These are phyloP conservation scores for Toxostoma redivivum DNA, from an alignment of 2,113 vertebrate species.

Conservation along the genomic window DNA sequence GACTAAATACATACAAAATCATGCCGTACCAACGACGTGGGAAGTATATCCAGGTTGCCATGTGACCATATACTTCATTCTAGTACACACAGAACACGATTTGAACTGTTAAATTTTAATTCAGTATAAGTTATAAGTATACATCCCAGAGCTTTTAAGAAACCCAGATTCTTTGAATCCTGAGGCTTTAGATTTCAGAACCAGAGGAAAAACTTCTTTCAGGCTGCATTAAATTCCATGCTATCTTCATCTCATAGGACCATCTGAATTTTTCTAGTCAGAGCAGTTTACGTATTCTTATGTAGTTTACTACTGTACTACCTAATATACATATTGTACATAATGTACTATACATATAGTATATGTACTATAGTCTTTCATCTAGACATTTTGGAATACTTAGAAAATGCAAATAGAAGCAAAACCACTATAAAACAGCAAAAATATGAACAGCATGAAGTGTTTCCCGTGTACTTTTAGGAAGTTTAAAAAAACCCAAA, in stretches of 20 bases:
- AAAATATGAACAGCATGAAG: background rate
- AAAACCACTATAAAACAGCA: background rate
- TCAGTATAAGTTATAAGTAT: background rate
- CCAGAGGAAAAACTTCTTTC: background rate
- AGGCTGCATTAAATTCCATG: background rate
- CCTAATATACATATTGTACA: no score
- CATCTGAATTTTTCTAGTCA: background rate
- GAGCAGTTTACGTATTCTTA: background rate
- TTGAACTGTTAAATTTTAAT: background rate
- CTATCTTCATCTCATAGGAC: background rate
- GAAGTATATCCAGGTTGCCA: background rate
- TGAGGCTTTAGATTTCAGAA: background rate
- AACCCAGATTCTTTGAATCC: background rate
- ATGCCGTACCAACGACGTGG: background rate
- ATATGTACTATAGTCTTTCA: background rate
- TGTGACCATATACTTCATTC: background rate
- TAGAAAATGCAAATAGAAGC: background rate
- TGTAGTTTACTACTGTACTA: no score
- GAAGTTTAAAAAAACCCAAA: background rate
- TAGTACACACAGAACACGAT: background rate
- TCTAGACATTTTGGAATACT: background rate
- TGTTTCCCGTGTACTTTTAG: background rate
- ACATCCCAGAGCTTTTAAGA: background rate
- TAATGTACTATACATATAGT: no score
- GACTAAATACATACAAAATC: background rate